Evolutionary conservation across 2,113 vertebrate species (phyloP), one percentile per base, ranked within the genome.

Genomic region (Uropsilus gracilis): DNA sequence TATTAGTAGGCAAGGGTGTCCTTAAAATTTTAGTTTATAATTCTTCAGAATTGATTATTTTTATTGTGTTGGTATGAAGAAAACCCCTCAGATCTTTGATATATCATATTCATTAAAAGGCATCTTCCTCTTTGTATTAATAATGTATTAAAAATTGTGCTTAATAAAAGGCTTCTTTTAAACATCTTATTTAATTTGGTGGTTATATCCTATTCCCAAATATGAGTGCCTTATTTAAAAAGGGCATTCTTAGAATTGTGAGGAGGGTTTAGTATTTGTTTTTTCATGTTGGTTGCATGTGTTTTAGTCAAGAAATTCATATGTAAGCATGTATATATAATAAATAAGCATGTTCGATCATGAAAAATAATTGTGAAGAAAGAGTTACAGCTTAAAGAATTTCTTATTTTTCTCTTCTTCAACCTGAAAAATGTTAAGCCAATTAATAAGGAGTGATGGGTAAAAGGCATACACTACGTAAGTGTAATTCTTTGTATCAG

Each of bases 91-190:
- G 96, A 98, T 98, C 97, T 98, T 98, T 98, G 98, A 98, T 98
- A 98, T 98, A 98, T 98, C 96, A 96, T 97, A 97, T 97, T 97
- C 98, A 98, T 98, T 98, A 97, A 97, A 97, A 97, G 96, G 97
- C 98, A 98, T 97, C 98, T 98, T 98, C 97, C 94, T 98, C 97
- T 98, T 98, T 98, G 98, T 98, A 98, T 98, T 98, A 97, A 98
- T 98, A 98, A 98, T 98, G 98, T 98, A 98, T 98, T 98, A 98
- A 98, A 98, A 98, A 88, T 98, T 98, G 98, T 98, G 98, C 97
- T 98, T 98, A 98, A 98, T 98, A 98, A 98, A 98, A 98, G 96
- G 86, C 96, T 98, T 98, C 98, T 98, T 98, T 98, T 98, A 97
- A 98, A 98, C 98, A 97, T 97, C 93, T 94, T 95, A 97, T 93